Evolutionary conservation across 2,797 vertebrate species (phyloP).

Genomic region (Moxostoma hubbsi): DNA sequence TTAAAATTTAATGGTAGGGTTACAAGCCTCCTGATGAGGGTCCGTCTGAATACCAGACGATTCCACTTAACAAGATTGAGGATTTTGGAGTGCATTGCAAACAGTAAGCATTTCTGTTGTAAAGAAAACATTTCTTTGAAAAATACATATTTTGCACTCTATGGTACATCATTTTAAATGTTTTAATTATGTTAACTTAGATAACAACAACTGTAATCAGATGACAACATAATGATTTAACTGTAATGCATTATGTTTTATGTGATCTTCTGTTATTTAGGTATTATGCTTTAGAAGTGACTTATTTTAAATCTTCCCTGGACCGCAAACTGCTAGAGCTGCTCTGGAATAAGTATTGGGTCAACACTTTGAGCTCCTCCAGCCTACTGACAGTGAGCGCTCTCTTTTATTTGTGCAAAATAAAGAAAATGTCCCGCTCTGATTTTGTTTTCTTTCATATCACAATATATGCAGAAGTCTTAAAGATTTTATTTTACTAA

Average conservation of each 20-base stretch:
- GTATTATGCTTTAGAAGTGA: constrained; percentile 98
- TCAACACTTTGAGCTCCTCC: constrained; percentile 98
- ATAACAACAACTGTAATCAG: not conserved
- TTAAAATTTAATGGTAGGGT: constrained; percentile 76
- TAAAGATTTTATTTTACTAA: no score
- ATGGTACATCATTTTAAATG: not conserved
- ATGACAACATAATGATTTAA: no score
- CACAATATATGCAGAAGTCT: not conserved
- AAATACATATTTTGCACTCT: not conserved
- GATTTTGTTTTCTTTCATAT: not conserved
- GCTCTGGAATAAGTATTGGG: constrained; percentile 99
- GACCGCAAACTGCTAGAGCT: constrained; percentile 98
- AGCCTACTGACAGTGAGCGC: constrained; percentile 93
- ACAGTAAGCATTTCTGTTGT: constrained; percentile 85
- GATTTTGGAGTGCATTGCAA: constrained; percentile 99
- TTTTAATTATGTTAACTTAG: not conserved
- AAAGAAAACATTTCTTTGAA: not conserved
- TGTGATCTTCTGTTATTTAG: constrained; percentile 67
- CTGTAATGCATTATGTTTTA: constrained; percentile 7
- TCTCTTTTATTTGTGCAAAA: constrained; percentile 35
- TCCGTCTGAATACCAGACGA: constrained; percentile 97
- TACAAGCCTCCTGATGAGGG: constrained; percentile 99
- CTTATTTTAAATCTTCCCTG: constrained; percentile 98
- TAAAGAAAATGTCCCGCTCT: no score
- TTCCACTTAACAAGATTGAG: constrained; percentile 99